phyloP scores from a whole-genome alignment of 1,140 invertebrate species.

The Anoplophora glabripennis region DNA sequence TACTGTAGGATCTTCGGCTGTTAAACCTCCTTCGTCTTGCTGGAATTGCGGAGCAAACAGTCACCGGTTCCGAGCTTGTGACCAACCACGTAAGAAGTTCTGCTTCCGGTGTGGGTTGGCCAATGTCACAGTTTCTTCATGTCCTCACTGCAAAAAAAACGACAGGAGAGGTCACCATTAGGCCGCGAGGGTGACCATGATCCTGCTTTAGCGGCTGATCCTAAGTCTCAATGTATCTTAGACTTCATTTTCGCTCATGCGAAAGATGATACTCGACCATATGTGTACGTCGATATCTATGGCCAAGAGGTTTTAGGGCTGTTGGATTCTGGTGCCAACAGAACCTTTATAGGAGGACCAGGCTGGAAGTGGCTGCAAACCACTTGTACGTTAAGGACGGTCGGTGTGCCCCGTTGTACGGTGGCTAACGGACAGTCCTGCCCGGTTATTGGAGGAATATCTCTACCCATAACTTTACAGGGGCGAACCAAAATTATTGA shows the following conservation, averaged over 20 bases:
- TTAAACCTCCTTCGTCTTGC: background rate
- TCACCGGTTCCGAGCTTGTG: background rate
- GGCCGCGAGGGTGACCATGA: background rate
- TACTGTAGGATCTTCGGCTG: too few species aligned
- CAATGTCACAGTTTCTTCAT: background rate
- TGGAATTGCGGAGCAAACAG: background rate
- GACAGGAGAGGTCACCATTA: background rate
- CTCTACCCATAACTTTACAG: slow-evolving; percentile 6
- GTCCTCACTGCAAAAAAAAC: background rate
- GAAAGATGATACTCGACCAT: slow-evolving; percentile 6
- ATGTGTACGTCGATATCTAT: slow-evolving; percentile 16
- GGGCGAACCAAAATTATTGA: slow-evolving; percentile 9
- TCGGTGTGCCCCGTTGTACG: background rate
- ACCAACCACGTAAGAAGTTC: background rate
- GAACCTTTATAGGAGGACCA: background rate
- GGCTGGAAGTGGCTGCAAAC: background rate
- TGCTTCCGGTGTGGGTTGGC: background rate
- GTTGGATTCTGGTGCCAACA: slow-evolving; percentile 6
- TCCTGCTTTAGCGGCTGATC: background rate
- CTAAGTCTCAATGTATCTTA: slow-evolving; percentile 1
- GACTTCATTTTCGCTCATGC: slow-evolving; percentile 12
- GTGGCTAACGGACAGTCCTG: slow-evolving; percentile 22
- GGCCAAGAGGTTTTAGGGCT: slow-evolving; percentile 7
- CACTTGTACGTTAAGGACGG: background rate
- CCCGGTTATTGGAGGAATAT: background rate